phyloP scores from a whole-genome alignment of 2,797 vertebrate species.

The Rhabdophis nuchalis region DNA sequence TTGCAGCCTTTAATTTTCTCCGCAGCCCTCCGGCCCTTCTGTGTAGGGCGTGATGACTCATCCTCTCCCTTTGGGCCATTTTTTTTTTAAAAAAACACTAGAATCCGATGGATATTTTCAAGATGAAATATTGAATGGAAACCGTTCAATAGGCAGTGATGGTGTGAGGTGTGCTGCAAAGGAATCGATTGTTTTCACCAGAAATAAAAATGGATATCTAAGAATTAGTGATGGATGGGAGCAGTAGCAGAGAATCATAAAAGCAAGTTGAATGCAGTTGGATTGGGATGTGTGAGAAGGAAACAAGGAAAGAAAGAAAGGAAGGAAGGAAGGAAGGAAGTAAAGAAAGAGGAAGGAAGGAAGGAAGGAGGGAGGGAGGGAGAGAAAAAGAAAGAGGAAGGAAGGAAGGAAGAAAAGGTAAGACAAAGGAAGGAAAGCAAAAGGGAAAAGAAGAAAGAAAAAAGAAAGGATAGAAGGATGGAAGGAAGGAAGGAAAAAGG shows the following conservation, averaged over 20 bases:
- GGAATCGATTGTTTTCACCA: background rate
- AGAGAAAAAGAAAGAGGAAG: no score
- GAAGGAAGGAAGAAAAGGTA: no score
- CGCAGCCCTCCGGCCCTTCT: background rate
- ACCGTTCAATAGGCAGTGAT: background rate
- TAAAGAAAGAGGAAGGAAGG: no score
- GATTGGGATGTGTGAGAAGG: background rate
- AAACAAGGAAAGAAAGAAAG: no score
- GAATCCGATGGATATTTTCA: background rate
- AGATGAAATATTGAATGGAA: background rate
- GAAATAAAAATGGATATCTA: background rate
- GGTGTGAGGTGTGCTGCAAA: background rate
- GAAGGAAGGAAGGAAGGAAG: no score
- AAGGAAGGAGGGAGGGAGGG: rapidly evolving
- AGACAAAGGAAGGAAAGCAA: no score
- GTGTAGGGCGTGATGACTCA: background rate
- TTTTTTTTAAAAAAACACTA: background rate
- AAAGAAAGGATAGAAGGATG: rapidly evolving
- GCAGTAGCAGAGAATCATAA: background rate
- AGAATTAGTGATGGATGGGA: background rate
- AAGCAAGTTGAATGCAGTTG: background rate
- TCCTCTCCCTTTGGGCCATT: background rate
- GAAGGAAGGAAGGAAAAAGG: rapidly evolving
- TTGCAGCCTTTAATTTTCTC: background rate
- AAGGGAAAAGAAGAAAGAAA: no score